Percentiles rank a stretch among this genome's conserved stretches.
phyloP scores from a whole-genome alignment of 2,888 invertebrate species.

The Hesperia comma region DNA sequence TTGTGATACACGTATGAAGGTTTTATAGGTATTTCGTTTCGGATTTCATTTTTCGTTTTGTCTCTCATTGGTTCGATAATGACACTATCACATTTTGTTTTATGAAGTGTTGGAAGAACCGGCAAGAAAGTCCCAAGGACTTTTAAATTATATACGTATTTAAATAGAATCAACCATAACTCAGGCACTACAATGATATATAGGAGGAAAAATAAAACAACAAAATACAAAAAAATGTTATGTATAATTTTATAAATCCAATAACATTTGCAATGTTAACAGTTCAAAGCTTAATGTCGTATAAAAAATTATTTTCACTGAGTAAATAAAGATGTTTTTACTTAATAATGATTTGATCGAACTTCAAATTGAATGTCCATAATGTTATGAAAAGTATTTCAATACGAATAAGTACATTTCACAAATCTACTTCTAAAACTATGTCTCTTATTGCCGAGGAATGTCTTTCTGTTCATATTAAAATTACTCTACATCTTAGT shows the following conservation, averaged over 20 bases:
- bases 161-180: too few relatives aligned
- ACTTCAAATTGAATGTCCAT: slow-evolving; percentile 6
- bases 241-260: slow-evolving; percentile 58
- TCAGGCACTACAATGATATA: too few relatives aligned
- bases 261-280: slow-evolving; percentile 64
- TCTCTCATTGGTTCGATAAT: too few relatives aligned
- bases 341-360: slow-evolving; percentile 35
- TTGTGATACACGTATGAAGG: too few relatives aligned
- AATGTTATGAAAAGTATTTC: slow-evolving; percentile 6
- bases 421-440: background rate
- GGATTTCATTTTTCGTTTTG: too few relatives aligned
- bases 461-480: slow-evolving; percentile 13
- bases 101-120: too few relatives aligned
- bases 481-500: too few relatives aligned
- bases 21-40: too few relatives aligned
- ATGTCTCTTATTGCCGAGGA: slow-evolving; percentile 3
- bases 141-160: too few relatives aligned
- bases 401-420: slow-evolving; percentile 16
- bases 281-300: slow-evolving; percentile 61
- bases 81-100: too few relatives aligned
- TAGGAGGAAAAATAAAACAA: slow-evolving; percentile 37
- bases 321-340: slow-evolving; percentile 7
- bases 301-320: slow-evolving; percentile 56
- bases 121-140: too few relatives aligned
- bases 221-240: slow-evolving; percentile 40